Conservation (phyloP, 2,888 invertebrate species). For the Troides aeacus region DNA sequence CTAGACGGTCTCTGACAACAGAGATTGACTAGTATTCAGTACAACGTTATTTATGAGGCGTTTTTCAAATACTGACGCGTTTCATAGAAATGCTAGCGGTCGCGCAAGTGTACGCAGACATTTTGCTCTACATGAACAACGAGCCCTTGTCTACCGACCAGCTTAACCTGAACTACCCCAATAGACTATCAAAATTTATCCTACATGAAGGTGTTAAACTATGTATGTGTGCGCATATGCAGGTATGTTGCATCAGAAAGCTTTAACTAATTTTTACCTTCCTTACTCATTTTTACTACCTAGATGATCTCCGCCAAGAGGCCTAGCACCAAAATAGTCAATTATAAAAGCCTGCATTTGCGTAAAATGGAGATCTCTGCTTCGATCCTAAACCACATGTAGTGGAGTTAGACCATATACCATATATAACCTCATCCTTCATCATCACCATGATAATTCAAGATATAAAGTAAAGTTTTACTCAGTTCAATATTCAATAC, state of each 20-base stretch:
- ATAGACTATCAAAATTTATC: conserved; percentile 21
- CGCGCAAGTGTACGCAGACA: conserved; percentile 1
- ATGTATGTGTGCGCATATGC: neutral
- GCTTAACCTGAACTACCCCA: conserved; percentile 20
- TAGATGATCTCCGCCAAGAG: no score
- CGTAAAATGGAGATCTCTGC: no score
- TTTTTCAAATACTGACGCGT: neutral
- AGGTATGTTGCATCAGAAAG: neutral
- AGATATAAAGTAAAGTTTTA: no score
- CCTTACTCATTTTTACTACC: no score
- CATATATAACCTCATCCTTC: no score
- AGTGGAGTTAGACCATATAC: no score
- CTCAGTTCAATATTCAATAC: no score
- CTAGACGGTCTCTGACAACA: no score
- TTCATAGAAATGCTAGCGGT: neutral
- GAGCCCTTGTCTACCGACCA: conserved; percentile 7
- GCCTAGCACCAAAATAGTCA: no score
- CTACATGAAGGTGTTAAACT: conserved; percentile 2
- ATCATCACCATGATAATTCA: no score
- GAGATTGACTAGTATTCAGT: neutral
- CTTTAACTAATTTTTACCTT: neutral
- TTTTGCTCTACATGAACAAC: conserved; percentile 2
- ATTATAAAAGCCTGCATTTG: no score
- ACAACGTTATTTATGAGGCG: neutral
- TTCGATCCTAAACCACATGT: no score